Evolutionary conservation across 2,797 vertebrate genomes (phyloP), one percentile per base, ranked within the genome.

Genomic region (Helarctos malayanus): DNA sequence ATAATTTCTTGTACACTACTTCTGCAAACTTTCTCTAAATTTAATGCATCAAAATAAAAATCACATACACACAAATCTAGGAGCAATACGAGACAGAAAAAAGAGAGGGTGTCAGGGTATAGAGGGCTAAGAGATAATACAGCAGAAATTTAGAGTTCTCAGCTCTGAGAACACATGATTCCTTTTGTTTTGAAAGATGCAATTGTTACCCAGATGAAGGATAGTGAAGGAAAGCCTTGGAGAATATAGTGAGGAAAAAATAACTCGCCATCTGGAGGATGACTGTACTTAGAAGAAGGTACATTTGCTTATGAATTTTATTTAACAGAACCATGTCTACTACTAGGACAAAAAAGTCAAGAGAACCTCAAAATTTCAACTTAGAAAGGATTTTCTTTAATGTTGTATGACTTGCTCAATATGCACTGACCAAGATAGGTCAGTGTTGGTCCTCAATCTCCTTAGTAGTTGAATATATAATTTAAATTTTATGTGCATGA

Each of bases 151-250:
- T 27, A 10, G 3, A 18, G 6, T 41, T 82, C 41, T 83, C 32
- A 80, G 25, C 23, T 47, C n/a, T 73, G 27, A 73, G 41, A 87
- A 41, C 23, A 76, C 23, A 49, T 41, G 19, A 86, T 69, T 85
- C 15, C 14, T 90, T 98, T 86, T 5, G 18, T 91, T 97, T 95
- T 38, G 85, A 82, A 97, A 90, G 59, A 69, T 5, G 38, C 3
- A 41, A 45, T 41, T 71, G n/a, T 83, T 91, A 82, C 61, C 75
- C 52, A 93, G 45, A 80, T 89, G n/a, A 87, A 86, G 13, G 2
- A 59, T 18, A 87, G 6, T 87, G 61, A 15, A 59, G 25, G 12
- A 79, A 90, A 94, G 14, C 19, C 38, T 54, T 84, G n/a, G 27
- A 68, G 35, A 86, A 94, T 84, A 76, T 23, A 63, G 7, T 59